Percentiles rank a stretch among this genome's conserved stretches.
Conservation (phyloP, 2,797 vertebrate species). For the Loris lydekkerianus region DNA sequence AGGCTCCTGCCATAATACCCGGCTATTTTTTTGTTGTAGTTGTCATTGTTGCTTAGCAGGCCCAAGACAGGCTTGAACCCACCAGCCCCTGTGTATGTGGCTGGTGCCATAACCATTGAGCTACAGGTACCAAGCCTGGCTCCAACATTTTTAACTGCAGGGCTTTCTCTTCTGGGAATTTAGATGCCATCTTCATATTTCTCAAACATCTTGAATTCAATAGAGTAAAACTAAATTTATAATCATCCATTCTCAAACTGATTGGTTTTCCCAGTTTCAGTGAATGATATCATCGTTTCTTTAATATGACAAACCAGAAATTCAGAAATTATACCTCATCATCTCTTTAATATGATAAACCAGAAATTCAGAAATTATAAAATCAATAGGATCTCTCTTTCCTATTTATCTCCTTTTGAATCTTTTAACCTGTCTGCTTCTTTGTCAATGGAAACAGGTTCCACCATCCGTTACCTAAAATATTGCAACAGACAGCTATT, state of each 20-base stretch:
- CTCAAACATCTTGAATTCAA: not conserved
- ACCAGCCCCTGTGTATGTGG: too few species aligned
- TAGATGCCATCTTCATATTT: not conserved
- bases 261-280: not conserved
- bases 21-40: too few species aligned
- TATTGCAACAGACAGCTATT: not conserved
- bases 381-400: not conserved
- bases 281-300: not conserved
- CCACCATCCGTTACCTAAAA: not conserved
- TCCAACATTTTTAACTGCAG: not conserved
- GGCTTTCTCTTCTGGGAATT: not conserved
- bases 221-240: not conserved
- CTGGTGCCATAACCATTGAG: too few species aligned
- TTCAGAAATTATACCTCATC: not conserved
- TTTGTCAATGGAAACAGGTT: not conserved
- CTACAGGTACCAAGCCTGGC: too few species aligned
- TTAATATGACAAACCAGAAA: not conserved
- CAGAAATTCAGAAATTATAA: not conserved
- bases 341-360: not conserved
- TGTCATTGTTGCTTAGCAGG: too few species aligned
- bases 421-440: not conserved
- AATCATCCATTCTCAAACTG: not conserved
- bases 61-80: too few species aligned
- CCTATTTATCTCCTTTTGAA: not conserved
- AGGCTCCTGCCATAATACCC: too few species aligned